Evolutionary conservation across 2,888 invertebrate species (phyloP).

Genomic region (Drosophila antonietae): DNA sequence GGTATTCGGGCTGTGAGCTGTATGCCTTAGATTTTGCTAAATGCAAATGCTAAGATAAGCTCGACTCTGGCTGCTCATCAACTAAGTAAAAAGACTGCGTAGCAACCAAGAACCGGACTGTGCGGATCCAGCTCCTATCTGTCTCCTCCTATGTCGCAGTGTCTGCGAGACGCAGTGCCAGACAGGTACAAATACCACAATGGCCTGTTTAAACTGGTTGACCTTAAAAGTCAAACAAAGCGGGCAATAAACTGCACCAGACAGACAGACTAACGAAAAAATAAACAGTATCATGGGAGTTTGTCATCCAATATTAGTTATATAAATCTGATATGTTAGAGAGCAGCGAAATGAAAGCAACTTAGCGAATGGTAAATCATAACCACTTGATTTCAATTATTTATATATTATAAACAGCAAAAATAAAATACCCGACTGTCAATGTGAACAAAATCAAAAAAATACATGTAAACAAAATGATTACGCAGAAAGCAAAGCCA

Average conservation of each 20-base stretch:
- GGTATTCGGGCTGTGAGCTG: constrained; percentile 4
- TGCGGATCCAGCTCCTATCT: constrained; percentile 5
- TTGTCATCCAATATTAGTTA: background rate
- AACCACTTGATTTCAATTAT: constrained; percentile 60
- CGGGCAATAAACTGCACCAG: constrained; percentile 14
- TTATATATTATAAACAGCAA: constrained; percentile 15
- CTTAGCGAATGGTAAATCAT: constrained; percentile 24
- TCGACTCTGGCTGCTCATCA: constrained; percentile 25
- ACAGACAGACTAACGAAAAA: background rate
- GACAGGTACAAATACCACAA: constrained; percentile 17
- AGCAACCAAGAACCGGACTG: constrained; percentile 38
- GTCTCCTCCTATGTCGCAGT: constrained; percentile 4
- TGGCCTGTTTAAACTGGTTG: constrained; percentile 55
- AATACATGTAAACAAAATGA: constrained; percentile 73
- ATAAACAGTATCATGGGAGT: background rate
- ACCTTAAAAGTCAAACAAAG: constrained; percentile 53
- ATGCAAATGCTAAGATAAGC: constrained; percentile 30
- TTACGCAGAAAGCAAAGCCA: constrained; percentile 71
- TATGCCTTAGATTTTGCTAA: constrained; percentile 5
- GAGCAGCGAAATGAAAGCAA: background rate
- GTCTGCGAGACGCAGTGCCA: constrained; percentile 19
- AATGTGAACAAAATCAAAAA: constrained; percentile 30
- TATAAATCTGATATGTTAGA: background rate
- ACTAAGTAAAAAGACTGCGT: constrained; percentile 17
- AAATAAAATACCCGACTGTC: constrained; percentile 10